Evolutionary conservation across 2,113 vertebrate genomes (phyloP), one percentile per base, ranked within the genome.

Genomic region (Odontesthes bonariensis): DNA sequence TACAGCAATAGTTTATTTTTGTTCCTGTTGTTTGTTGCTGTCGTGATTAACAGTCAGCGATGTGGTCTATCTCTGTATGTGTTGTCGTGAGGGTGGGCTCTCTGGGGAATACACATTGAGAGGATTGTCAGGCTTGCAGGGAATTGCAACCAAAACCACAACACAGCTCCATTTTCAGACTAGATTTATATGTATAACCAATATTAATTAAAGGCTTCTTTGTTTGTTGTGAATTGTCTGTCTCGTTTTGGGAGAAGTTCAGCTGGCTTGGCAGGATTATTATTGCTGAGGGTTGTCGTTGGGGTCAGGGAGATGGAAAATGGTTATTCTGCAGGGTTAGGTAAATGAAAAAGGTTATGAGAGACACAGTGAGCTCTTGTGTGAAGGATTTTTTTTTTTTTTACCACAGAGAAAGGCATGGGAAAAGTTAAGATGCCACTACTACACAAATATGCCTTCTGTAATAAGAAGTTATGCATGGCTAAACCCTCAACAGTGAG

Each of bases 151-250:
- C 70, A 83, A 80, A 79, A 87, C 86, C 89, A 86, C 81, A 88
- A 89, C 76, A 86, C 72, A 83, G 72, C 82, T 76, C 64, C 51
- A 55, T 77, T 84, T 84, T 84, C 73, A 20, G 69, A 73, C 44
- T 44, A 67, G 46, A 88, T 86, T 82, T 86, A 87, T 84, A 64
- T 85, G 62, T 73, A 81, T 79, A 81, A 75, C 12, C 16, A 0
- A 83, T 86, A 86, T 89, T 87, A 92, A 91, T 90, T 82, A 89
- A 89, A 87, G 82, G 63, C 56, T 81, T 82, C 63, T 77, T 69
- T 89, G 84, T 87, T 89, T 91, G 81, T 86, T 85, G 57, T 88
- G 69, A 79, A 63, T 80, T 60, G 75, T 62, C 49, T 3, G 4
- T 74, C 57, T 84, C 62, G 67, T 78, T 86, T 74, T 55, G 55